Evolutionary conservation across 2,797 vertebrate genomes (phyloP).

Genomic region (Eulemur coronatus): DNA sequence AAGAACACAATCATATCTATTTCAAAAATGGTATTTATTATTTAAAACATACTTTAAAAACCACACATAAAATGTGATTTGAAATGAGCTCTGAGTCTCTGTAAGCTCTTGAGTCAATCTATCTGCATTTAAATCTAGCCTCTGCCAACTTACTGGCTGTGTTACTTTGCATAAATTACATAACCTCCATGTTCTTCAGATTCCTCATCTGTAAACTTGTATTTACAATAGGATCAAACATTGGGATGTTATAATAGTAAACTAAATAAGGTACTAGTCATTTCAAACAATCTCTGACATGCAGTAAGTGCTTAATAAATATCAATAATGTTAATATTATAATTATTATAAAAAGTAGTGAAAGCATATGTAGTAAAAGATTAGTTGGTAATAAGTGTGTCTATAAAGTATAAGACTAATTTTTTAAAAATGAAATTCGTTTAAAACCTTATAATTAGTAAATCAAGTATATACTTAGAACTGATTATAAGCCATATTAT

Average conservation of each 20-base stretch:
- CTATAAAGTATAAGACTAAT: not conserved
- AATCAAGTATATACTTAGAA: not conserved
- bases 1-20: not conserved
- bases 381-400: not conserved
- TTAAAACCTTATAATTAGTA: not conserved
- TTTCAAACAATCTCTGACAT: not conserved
- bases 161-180: not conserved
- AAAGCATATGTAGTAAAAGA: not conserved
- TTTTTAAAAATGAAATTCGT: conserved; percentile 1
- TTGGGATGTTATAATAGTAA: not conserved
- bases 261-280: not conserved
- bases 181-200: not conserved
- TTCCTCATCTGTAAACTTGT: not conserved
- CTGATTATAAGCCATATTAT: not conserved
- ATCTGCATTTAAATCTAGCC: not conserved
- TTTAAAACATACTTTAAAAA: not conserved
- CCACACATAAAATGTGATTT: not conserved
- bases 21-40: not conserved
- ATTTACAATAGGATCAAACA: not conserved
- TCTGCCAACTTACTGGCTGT: not conserved
- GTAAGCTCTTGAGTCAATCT: not conserved
- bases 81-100: not conserved
- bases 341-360: not conserved
- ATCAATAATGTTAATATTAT: not conserved
- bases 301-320: not conserved